Evolutionary conservation across 2,888 invertebrate species (phyloP), one percentile per base, ranked within the genome.

Genomic region (Seira sanloemensis): DNA sequence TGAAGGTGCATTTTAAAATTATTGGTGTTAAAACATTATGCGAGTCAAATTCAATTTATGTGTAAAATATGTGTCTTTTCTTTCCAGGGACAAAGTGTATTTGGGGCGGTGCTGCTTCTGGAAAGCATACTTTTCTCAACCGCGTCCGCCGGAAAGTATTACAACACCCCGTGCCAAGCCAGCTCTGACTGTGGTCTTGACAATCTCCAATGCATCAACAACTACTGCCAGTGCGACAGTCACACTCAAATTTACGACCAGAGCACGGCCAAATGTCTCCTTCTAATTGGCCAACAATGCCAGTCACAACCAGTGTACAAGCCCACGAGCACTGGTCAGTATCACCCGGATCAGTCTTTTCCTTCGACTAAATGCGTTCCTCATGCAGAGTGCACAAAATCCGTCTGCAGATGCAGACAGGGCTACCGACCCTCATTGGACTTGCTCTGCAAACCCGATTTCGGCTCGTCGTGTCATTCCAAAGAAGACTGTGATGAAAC

Each of bases 141-240:
- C 5, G 73, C 75, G 4, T n/a, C 78, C 1, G n/a, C 26, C 16
- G 78, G 66, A n/a, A 78, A 79, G 37, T 86, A 77, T n/a, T 62
- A 75, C 2, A 82, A 83, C 18, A 76, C 86, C 0, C 71, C 71
- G 21, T 86, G 86, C 72, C 65, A 66, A 0, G 66, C 78, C 0
- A 7, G 19, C 12, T 27, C 78, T 1, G 74, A 86, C 37, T 86
- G 86, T 37, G 78, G 69, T 23, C 7, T 78, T 46, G 50, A 73
- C 27, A 82, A 46, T 21, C 78, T 86, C n/a, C 72, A 82, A 21
- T 86, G 86, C 58, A 71, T 82, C 9, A 75, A 74, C 19, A 74
- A 69, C 24, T 86, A 68, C 37, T 86, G 86, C 21, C 82, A 82
- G 58, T 83, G 86, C 69, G 86, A 86, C 76, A 67, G 50, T 25